phyloP scores from a whole-genome alignment of 2,113 vertebrate genomes.

The Solea senegalensis region DNA sequence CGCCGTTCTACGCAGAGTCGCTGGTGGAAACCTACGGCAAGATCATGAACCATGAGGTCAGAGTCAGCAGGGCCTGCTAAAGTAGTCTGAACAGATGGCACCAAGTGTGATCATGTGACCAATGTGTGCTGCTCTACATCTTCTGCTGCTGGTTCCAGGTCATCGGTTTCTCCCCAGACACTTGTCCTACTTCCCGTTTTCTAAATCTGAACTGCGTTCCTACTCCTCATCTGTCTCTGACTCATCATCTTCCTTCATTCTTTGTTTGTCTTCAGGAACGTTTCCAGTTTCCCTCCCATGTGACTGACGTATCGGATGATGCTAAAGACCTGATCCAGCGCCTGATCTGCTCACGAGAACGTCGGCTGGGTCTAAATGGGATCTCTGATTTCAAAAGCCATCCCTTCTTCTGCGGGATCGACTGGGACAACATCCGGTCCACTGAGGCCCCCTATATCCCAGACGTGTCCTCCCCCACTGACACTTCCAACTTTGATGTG shows the following conservation, averaged over 20 bases:
- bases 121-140: background rate
- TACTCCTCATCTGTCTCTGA: constrained; percentile 8
- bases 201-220: constrained; percentile 51
- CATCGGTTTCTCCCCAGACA: constrained; percentile 51
- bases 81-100: background rate
- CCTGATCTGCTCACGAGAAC: constrained; percentile 92
- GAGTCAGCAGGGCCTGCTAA: background rate
- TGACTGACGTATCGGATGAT: constrained; percentile 92
- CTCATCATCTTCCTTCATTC: background rate
- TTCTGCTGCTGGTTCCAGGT: constrained; percentile 43
- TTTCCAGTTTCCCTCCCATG: constrained; percentile 95
- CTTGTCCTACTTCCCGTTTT: constrained; percentile 56
- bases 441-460: constrained; percentile 95
- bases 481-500: constrained; percentile 98
- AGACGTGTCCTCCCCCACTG: constrained; percentile 96
- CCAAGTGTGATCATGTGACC: background rate
- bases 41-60: constrained; percentile 98
- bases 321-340: constrained; percentile 96
- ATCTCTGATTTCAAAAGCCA: constrained; percentile 94
- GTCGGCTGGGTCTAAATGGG: constrained; percentile 90
- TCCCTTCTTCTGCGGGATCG: constrained; percentile 90
- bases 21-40: constrained; percentile 97
- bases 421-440: constrained; percentile 94
- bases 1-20: constrained; percentile 95
- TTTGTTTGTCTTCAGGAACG: constrained; percentile 83